A percentile compares a stretch with the other conserved stretches of the same genome.
phyloP scores from a whole-genome alignment of 92 coral and sea anemone genomes.

The Phenganax marumi region DNA sequence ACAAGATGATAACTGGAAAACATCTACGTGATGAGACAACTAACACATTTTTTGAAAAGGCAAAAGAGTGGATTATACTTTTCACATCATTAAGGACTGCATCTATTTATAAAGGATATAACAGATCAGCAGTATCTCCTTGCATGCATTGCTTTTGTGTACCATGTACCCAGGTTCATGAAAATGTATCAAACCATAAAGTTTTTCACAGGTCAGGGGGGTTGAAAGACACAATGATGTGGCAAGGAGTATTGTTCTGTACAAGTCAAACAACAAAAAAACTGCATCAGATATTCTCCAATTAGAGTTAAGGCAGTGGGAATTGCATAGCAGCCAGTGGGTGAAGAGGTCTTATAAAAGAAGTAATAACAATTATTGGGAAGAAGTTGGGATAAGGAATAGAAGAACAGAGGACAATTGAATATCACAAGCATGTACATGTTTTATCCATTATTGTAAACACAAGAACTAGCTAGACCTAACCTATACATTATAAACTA shows the following conservation, averaged over 20 bases:
- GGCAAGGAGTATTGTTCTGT: conserved; percentile 28
- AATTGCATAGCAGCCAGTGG: neutral
- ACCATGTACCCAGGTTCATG: conserved; percentile 52
- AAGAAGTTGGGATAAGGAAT: neutral
- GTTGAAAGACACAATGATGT: conserved; percentile 50
- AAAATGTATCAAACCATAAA: conserved; percentile 42
- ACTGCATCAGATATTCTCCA: neutral
- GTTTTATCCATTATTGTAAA: neutral
- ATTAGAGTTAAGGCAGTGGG: conserved; percentile 2
- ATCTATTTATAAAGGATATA: neutral
- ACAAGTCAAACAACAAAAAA: neutral
- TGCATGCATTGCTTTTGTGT: conserved; percentile 31
- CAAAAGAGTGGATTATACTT: conserved; percentile 16
- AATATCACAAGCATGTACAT: neutral
- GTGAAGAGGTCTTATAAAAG: neutral
- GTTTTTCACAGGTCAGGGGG: conserved; percentile 61
- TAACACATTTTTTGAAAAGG: conserved; percentile 32
- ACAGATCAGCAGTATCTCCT: neutral
- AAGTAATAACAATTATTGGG: neutral
- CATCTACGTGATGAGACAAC: conserved; percentile 20
- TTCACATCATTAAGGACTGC: conserved; percentile 49
- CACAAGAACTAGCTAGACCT: neutral
- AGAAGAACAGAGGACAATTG: neutral
- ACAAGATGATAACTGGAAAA: conserved; percentile 30
- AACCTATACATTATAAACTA: conserved; percentile 24